Conservation (phyloP, 64 coral and sea anemone genomes). For the Montipora sp. region DNA sequence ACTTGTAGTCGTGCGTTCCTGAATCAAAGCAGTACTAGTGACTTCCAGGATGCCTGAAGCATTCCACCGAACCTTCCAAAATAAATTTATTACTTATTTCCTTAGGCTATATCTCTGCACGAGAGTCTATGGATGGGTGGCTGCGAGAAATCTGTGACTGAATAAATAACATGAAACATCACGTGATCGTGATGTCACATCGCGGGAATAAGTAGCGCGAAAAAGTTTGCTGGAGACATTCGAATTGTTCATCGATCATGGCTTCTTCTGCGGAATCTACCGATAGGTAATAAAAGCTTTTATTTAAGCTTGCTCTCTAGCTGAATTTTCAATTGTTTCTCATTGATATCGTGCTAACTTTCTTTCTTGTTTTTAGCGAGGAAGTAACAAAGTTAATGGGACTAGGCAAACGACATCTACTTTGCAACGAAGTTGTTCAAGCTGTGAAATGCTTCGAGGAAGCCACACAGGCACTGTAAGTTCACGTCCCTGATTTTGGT, state of each 20-base stretch:
- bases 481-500: background rate
- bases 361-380: constrained; percentile 64
- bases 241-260: too few species aligned
- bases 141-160: too few species aligned
- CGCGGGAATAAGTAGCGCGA: too few species aligned
- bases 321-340: background rate
- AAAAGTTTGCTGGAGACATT: too few species aligned
- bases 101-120: too few species aligned
- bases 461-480: constrained; percentile 86
- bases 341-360: background rate
- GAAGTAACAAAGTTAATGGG: constrained; percentile 87
- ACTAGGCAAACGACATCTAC: constrained; percentile 73
- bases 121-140: background rate
- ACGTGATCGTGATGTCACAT: too few species aligned
- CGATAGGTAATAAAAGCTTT: background rate
- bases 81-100: too few species aligned
- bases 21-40: too few species aligned
- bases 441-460: constrained; percentile 98
- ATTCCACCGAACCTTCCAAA: too few species aligned
- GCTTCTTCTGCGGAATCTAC: background rate
- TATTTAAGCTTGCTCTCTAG: background rate
- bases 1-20: too few species aligned
- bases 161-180: too few species aligned
- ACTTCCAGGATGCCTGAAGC: too few species aligned
- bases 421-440: constrained; percentile 87